phyloP scores from a whole-genome alignment of 1,140 invertebrate species.

The Linepithema humile region DNA sequence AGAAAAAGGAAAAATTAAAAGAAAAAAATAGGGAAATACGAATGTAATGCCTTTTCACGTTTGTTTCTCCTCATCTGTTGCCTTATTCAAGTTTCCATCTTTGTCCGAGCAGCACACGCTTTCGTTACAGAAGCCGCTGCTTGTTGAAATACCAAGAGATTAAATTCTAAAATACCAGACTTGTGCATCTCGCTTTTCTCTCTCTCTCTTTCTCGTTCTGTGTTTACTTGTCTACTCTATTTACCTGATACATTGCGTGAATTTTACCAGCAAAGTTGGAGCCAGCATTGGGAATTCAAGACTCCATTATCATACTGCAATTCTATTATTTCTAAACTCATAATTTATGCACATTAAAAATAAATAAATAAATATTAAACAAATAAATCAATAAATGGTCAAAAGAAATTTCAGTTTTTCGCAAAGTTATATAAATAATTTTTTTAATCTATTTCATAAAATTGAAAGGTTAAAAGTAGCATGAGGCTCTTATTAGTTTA shows the following conservation, averaged over 20 bases:
- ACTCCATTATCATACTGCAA: not conserved
- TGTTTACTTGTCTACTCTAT: too few relatives aligned
- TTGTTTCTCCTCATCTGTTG: constrained; percentile 14
- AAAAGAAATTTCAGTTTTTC: not conserved
- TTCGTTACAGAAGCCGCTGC: constrained; percentile 22
- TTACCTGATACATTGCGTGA: not conserved
- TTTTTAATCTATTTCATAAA: not conserved
- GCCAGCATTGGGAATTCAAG: not conserved
- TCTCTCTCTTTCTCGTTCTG: not conserved
- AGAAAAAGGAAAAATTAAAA: not conserved
- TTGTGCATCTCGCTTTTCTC: not conserved
- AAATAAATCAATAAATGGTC: not conserved
- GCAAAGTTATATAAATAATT: constrained; percentile 1
- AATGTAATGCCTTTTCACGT: constrained; percentile 12
- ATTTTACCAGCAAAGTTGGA: not conserved
- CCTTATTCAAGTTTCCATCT: constrained; percentile 30
- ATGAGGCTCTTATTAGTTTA: not conserved
- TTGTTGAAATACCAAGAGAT: constrained; percentile 17
- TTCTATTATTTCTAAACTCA: not conserved
- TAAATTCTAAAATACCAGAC: constrained; percentile 30
- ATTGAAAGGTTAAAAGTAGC: not conserved
- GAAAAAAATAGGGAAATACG: not conserved
- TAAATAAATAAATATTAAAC: not conserved
- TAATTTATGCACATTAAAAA: not conserved
- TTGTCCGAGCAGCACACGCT: not conserved